Evolutionary conservation across 2,888 invertebrate genomes (phyloP).

Genomic region (Pristionchus arcanus): DNA sequence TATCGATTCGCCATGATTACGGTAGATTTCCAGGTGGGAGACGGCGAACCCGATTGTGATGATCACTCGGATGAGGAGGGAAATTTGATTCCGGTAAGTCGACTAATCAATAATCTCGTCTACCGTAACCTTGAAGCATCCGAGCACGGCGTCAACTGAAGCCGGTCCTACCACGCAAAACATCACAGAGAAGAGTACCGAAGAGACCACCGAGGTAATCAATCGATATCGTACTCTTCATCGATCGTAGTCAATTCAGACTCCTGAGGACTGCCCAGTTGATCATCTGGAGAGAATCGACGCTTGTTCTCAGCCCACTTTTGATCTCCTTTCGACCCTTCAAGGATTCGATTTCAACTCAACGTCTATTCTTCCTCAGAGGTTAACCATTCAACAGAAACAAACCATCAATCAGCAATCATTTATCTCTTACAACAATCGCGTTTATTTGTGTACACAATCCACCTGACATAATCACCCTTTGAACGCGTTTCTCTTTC

Average conservation of each 20-base stretch:
- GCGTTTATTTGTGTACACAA: neutral
- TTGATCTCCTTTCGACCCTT: slow-evolving; percentile 60
- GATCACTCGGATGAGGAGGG: slow-evolving; percentile 68
- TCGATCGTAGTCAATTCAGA: neutral
- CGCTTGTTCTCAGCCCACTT: slow-evolving; percentile 68
- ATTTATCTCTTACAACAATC: neutral
- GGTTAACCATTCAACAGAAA: neutral
- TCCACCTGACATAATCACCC: slow-evolving; percentile 1
- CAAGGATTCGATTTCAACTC: slow-evolving; percentile 54
- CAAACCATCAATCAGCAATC: neutral
- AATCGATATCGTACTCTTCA: slow-evolving; percentile 32
- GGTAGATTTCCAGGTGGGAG: slow-evolving; percentile 61
- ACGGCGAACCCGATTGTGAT: slow-evolving; percentile 77
- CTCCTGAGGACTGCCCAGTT: slow-evolving; percentile 60
- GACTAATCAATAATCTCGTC: neutral
- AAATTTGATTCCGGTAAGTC: slow-evolving; percentile 30
- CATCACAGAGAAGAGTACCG: neutral
- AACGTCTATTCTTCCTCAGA: slow-evolving; percentile 42
- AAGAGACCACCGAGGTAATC: neutral
- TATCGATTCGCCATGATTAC: neutral
- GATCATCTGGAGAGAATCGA: slow-evolving; percentile 67
- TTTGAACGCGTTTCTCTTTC: neutral
- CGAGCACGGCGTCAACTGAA: neutral
- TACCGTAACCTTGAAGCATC: slow-evolving; percentile 37
- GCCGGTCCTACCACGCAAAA: neutral